Evolutionary conservation across 2,113 vertebrate genomes (phyloP), one percentile per base, ranked within the genome.

Genomic region (Urocitellus parryii): DNA sequence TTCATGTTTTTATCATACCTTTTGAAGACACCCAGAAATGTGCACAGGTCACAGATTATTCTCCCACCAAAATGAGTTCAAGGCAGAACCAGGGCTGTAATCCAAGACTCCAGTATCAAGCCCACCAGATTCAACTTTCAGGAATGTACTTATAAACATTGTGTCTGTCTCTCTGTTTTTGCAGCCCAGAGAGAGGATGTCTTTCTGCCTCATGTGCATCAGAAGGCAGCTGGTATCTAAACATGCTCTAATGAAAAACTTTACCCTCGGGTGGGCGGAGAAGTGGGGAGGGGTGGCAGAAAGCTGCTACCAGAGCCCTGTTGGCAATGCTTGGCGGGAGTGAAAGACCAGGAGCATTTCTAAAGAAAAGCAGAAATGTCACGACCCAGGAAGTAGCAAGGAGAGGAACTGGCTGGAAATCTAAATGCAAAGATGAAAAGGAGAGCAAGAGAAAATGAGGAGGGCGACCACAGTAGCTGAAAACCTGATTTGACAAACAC

Each of bases 211-310:
- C 25, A 34, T 6, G 42, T 11, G 68, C 29, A 39, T 82, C 74
- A 67, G 45, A 91, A 96, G 18, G 25, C 51, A 90, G 67, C 65
- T 20, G 5, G 32, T 81, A 89, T 89, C 76, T 80, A 86, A 86
- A 83, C 12, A 11, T 51, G 56, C 13, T n/a, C 0, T 5, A 61
- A n/a, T 61, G 42, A 67, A 96, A 89, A 88, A 80, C 72, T 76
- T 86, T 68, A 53, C 48, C 67, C 65, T 88, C 45, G 12, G 42
- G 29, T 72, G 12, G 70, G 27, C n/a, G 0, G 0, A 48, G 58
- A 63, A 39, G 20, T 13, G 1, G 17, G 11, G 12, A 74, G 45
- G 7, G 45, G 5, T 2, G 2, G 32, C 51, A 4, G 37, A 51
- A 94, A 91, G 11, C 45, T 90, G 13, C 17, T 76, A 39, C 37